Base-by-base conservation (phyloP, 1,140 invertebrate species). In the Formica exsecta region DNA sequence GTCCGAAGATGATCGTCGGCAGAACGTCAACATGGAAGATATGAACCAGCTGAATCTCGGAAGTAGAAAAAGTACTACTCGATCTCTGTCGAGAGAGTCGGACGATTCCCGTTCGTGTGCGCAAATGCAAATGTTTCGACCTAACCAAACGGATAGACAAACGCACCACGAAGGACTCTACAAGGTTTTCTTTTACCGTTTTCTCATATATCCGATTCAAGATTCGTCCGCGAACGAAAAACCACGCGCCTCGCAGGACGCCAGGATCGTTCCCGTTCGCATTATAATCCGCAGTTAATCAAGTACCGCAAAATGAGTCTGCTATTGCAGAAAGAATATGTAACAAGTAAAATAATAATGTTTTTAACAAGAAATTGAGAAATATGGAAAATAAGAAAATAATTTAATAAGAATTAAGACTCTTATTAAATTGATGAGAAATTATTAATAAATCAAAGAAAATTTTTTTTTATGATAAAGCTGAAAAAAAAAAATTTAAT, bases 81-180 rank as follows among this genome's bases (percentile, higher is more conserved):
- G 83, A 68, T 71, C 38, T 76, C 41, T 71, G 57, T 74, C 51
- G 51, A 57, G 65, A 70, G 38, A 65, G 6, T 74, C 62, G 61
- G 7, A 68, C 71, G 75, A 57, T 29, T 22, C 22, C 41, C 48
- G 36, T 65, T 76, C 57, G 36, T 70, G 64, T 32, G 66, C 79
- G 79, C 44, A 61, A 59, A 80, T 41, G 65, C 38, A 73, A 88
- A 68, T 64, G 57, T 73, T 68, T 66, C 74, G 74, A 87, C 22
- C 65, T 86, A 94, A 94, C 94, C 93, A 94, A 94, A 94, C 93
- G 93, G 94, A 94, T 94, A 94, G 94, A 94, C 93, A 93, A 93
- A 91, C 86, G 90, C 92, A 93, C 92, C 92, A 73, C 79, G 36
- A 62, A 74, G 54, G 36, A 74, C 54, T 44, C 36, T 32, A 57